Evolutionary conservation across 2,888 invertebrate genomes (phyloP), one percentile per base, ranked within the genome.

Genomic region (Cerceris ruficornis): DNA sequence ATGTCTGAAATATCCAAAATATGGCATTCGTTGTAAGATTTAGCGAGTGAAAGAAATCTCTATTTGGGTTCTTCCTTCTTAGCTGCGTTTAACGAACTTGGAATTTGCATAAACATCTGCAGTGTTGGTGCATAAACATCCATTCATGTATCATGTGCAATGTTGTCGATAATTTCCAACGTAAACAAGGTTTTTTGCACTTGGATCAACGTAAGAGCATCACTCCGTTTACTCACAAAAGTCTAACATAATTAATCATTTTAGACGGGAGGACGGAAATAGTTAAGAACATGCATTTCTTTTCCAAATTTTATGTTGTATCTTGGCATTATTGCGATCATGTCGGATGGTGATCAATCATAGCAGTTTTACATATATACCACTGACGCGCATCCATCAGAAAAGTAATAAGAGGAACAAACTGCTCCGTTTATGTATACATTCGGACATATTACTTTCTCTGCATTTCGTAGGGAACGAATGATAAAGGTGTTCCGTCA

Each of bases 341-440:
- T 42, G 6, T 11, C 54, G 50, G 42, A 55, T 17, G 28, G 60
- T 42, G 11, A 69, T 69, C 60, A 54, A 69, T 69, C 68, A 69
- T 59, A 5, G 43, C 46, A 6, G 43, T 39, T 69, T 57, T 52
- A 14, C 28, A n/a, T n/a, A 17, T 17, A 39, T n/a, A 54, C n/a
- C 15, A 54, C 28, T 7, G 17, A 7, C 5, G n/a, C 15, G 11
- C n/a, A 50, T 7, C 28, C 9, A 57, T n/a, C 28, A 13, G 39
- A 13, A 41, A 41, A 14, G 58, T 58, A 59, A 59, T 57, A 42
- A 39, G 15, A 41, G 17, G 15, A 59, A 39, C 49, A 54, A 58
- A 49, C 49, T 58, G 49, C 50, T 55, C 42, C 39, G 46, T 7
- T 43, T n/a, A 15, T 57, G 28, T 66, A 28, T 9, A 42, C 15